Evolutionary conservation across 2,888 invertebrate species (phyloP).

Genomic region (Synergus gifuensis): DNA sequence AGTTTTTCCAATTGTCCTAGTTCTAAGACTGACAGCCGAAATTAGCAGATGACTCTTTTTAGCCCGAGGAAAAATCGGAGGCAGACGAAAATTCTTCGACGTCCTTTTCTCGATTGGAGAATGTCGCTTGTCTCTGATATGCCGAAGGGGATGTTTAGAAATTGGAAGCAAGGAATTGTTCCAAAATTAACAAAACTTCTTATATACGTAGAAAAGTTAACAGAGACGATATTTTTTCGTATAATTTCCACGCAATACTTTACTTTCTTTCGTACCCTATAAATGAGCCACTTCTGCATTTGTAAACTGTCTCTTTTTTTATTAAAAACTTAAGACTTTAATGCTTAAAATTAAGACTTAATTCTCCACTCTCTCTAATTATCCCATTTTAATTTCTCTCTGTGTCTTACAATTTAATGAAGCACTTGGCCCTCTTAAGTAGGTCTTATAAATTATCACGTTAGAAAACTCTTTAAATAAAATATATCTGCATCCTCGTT

Average conservation of each 20-base stretch:
- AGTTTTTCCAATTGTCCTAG: background rate
- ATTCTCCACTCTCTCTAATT: background rate
- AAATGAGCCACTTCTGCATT: background rate
- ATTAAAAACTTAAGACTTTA: no score
- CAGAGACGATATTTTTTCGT: no score
- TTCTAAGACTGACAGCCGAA: background rate
- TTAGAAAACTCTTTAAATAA: background rate
- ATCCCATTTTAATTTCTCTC: background rate
- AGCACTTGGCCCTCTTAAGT: background rate
- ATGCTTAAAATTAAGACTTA: no score
- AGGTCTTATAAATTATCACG: background rate
- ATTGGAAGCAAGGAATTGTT: constrained; percentile 10
- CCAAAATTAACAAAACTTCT: background rate
- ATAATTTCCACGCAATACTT: no score
- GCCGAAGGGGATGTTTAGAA: constrained; percentile 50
- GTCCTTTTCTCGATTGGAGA: constrained; percentile 46
- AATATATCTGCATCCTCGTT: background rate
- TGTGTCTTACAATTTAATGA: background rate
- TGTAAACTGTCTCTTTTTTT: background rate
- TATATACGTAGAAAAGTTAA: no score
- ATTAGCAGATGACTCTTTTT: constrained; percentile 17
- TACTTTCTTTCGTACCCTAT: no score
- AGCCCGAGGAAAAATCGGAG: constrained; percentile 33
- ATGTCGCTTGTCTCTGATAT: constrained; percentile 34
- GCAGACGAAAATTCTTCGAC: constrained; percentile 42